Evolutionary conservation across 2,888 invertebrate species (phyloP).

Genomic region (Tiliacea citrago): DNA sequence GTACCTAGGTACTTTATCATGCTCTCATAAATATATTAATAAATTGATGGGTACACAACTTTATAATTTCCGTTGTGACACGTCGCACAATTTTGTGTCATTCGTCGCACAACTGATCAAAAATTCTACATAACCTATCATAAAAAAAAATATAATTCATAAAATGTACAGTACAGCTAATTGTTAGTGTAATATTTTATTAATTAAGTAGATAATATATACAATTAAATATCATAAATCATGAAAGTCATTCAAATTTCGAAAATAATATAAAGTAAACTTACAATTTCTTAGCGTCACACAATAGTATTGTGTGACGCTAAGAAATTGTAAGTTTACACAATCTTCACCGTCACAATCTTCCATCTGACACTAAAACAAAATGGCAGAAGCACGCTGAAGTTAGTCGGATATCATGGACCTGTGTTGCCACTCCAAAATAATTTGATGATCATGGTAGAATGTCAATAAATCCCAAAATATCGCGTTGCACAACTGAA

Average conservation of each 20-base stretch:
- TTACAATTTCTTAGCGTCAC: background rate
- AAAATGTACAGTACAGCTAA: slow-evolving; percentile 3
- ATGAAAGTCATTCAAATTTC: slow-evolving; percentile 1
- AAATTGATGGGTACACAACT: background rate
- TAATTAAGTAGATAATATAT: background rate
- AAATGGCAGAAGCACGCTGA: background rate
- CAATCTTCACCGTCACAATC: background rate
- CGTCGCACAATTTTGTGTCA: slow-evolving; percentile 11
- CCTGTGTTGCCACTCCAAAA: background rate
- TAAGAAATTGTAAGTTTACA: no score
- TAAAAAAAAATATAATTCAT: slow-evolving; percentile 10
- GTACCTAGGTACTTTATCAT: background rate
- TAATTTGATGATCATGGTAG: slow-evolving; percentile 1
- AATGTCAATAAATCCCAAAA: background rate
- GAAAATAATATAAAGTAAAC: slow-evolving; percentile 5
- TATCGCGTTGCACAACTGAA: slow-evolving; percentile 9
- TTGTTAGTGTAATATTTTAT: slow-evolving; percentile 4
- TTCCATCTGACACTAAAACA: slow-evolving; percentile 6
- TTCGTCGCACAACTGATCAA: slow-evolving; percentile 14
- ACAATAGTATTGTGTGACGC: no score
- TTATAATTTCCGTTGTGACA: background rate
- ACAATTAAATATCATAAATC: background rate
- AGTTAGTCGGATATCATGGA: slow-evolving; percentile 1
- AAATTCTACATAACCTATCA: slow-evolving; percentile 3
- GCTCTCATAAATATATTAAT: background rate